Percentiles rank a stretch among this genome's conserved stretches.
These are phyloP conservation scores for Drosophila busckii DNA, from an alignment of 1,140 invertebrate genomes.

Conservation along the genomic window DNA sequence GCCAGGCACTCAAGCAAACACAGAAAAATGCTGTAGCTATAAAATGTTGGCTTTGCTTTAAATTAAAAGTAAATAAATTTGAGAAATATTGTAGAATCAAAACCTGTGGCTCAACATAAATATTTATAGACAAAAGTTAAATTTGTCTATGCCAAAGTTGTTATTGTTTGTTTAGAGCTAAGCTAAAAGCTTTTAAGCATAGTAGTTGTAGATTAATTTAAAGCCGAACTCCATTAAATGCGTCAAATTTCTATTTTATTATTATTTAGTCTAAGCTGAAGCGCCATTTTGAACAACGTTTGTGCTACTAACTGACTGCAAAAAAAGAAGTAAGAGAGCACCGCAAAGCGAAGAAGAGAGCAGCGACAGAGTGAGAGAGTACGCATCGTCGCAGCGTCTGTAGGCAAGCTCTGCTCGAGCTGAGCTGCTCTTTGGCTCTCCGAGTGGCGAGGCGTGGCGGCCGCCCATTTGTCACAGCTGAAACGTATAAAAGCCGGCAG, in stretches of 20 bases:
- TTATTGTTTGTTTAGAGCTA: conserved; percentile 56
- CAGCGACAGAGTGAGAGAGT: neutral
- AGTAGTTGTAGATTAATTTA: no score
- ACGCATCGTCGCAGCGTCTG: no score
- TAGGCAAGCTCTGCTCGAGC: neutral
- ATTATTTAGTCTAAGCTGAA: neutral
- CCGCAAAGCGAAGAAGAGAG: conserved; percentile 19
- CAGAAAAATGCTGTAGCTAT: conserved; percentile 30
- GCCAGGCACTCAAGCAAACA: conserved; percentile 50
- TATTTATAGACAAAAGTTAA: conserved; percentile 69
- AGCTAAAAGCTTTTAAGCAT: no score
- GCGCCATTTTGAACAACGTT: conserved; percentile 28
- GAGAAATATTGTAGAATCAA: conserved; percentile 26
- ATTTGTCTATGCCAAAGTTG: conserved; percentile 65
- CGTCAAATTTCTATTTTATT: neutral
- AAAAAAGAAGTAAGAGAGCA: conserved; percentile 24
- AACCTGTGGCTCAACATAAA: conserved; percentile 42
- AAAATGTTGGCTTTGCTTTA: conserved; percentile 48
- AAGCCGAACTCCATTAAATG: neutral
- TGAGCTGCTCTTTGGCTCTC: conserved; percentile 5
- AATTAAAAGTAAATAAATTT: conserved; percentile 70
- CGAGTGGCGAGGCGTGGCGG: conserved; percentile 22
- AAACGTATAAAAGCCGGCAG: conserved; percentile 41
- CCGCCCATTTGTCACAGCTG: conserved; percentile 39
- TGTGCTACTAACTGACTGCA: conserved; percentile 24